Evolutionary conservation across 2,113 vertebrate genomes (phyloP), one percentile per base, ranked within the genome.

Genomic region (Casuarius casuarius): DNA sequence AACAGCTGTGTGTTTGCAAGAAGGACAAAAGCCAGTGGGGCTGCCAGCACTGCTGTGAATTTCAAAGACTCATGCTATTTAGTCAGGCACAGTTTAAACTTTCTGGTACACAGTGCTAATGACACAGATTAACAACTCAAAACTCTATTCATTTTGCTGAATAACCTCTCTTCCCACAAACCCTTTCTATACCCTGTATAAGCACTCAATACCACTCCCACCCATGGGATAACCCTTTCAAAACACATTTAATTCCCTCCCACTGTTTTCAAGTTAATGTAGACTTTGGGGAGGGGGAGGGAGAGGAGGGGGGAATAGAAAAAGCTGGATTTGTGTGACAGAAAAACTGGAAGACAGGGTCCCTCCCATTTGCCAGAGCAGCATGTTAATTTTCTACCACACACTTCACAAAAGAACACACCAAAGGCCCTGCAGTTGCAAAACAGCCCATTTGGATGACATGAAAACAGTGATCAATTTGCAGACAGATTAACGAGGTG

Each of bases 41-140:
- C 89, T 94, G 86, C 75, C 71, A 75, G 95, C 75, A 81, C 92
- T 82, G 83, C 97, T 95, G 94, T 29, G 92, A 91, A 79, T 96
- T 96, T 97, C 96, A 98, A 97, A 98, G 91, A 65, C 94, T 96
- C 93, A 33, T 3, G 31, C 44, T 12, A 77, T 96, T 96, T 90
- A 96, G 95, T 67, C 91, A 95, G 93, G 91, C 96, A 73, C 52
- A 87, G 81, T 51, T 87, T 88, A 92, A 97, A 92, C 52, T 81
- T 97, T 92, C 78, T 95, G 87, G 77, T 81, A 91, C 88, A 84
- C 74, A 49, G 76, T 56, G 25, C 59, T 54, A 91, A 88, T 40
- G 88, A 78, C 20, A 44, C 63, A 49, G 74, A 83, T 93, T 90
- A 97, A 86, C 38, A 71, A 94, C 20, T 77, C 56, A 91, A 52